phyloP scores from a whole-genome alignment of 1,140 invertebrate species.

The Ceratina australensis region DNA sequence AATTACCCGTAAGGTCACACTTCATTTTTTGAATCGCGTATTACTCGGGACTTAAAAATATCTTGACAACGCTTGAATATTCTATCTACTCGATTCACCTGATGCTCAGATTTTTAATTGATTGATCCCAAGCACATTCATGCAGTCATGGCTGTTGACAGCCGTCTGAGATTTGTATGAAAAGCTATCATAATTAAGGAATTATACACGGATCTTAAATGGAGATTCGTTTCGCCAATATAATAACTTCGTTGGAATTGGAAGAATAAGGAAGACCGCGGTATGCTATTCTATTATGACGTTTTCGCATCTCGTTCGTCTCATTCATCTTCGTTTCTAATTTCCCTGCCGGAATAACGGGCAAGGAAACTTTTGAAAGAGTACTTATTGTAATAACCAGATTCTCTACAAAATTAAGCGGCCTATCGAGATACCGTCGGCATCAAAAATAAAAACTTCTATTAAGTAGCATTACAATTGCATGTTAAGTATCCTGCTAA shows the following conservation, averaged over 20 bases:
- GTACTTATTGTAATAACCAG: constrained; percentile 13
- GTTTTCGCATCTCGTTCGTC: neutral
- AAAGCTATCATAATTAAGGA: neutral
- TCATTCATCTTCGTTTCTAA: neutral
- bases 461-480: constrained; percentile 35
- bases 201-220: neutral
- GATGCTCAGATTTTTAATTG: too few species aligned
- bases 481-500: constrained; percentile 9
- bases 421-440: neutral
- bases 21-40: too few species aligned
- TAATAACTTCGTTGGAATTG: neutral
- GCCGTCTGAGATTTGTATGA: too few species aligned
- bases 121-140: too few species aligned
- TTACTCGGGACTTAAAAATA: too few species aligned
- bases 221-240: neutral
- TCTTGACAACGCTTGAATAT: too few species aligned
- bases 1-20: too few species aligned
- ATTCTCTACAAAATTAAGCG: constrained; percentile 13
- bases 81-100: too few species aligned
- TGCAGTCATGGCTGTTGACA: too few species aligned
- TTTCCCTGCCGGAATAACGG: neutral
- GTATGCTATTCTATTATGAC: too few species aligned
- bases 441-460: constrained; percentile 11
- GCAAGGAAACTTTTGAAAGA: neutral
- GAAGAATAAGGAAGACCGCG: too few species aligned